Evolutionary conservation across 2,113 vertebrate species (phyloP), one percentile per base, ranked within the genome.

Genomic region (Quiscalus mexicanus): DNA sequence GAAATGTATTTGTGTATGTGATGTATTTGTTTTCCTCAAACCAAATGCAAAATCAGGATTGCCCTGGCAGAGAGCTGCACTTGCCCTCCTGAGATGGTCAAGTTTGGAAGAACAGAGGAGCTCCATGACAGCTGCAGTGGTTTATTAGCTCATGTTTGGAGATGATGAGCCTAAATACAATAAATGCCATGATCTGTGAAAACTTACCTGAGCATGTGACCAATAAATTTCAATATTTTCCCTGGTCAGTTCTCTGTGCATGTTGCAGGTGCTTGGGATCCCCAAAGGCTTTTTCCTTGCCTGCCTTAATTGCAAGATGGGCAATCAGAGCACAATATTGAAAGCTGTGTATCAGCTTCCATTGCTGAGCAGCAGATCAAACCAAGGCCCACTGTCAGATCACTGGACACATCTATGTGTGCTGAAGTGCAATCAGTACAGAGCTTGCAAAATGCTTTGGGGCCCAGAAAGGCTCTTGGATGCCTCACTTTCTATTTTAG

Each of bases 331-430:
- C 47, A 52, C 33, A 42, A 2, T 21, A 39, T 5, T 79, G 58
- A 62, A 68, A 64, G 37, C 14, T 84, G 13, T 31, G 13, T 27
- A 84, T 87, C 47, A 68, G 24, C 44, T 77, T 45, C 35, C 30
- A 14, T 13, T 62, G 55, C 12, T 68, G 15, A 69, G 69, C 23
- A 71, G 25, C 31, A 84, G 41, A 70, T 41, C 22, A 89, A 55
- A 55, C 14, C 30, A 74, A 68, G 28, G 19, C 52, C 21, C 30
- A 31, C 0, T 35, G 18, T 52, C 44, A 82, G 21, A 28, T 42
- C 47, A 45, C 1, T 71, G 47, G 9, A 15, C n/a, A 13, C 3
- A 0, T 11, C 17, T 9, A 3, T 5, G 6, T 33, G 3, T 41
- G 49, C 15, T 41, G 63, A n/a, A 6, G 10, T 39, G 8, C 24